Evolutionary conservation across 1,140 invertebrate genomes (phyloP), one percentile per base, ranked within the genome.

Genomic region (Manduca sexta): DNA sequence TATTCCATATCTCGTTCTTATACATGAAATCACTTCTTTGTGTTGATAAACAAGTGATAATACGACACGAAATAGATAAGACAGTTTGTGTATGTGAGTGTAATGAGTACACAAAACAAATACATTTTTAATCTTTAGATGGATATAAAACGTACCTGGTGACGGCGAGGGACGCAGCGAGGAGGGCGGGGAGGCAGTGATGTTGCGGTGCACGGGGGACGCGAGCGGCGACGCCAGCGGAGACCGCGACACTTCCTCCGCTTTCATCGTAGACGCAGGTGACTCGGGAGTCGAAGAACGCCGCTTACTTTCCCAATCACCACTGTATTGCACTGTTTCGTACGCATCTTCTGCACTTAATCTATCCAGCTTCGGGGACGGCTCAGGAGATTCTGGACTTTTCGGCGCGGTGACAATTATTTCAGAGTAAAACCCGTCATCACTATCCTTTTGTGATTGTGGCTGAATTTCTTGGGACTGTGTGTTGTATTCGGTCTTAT

Each of bases 191-290:
- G 61, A 86, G 63, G 46, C 74, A 34, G 50, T 79, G 26, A 58
- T 53, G 55, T 40, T 71, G 56, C 56, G 84, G 59, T 64, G 88
- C 59, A 60, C 82, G 10, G 87, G 87, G 12, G 87, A 85, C 2
- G 86, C 86, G 29, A 88, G 75, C 12, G 88, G 86, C 10, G 88
- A 87, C 21, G 82, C 69, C 13, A 89, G 80, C n/a, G 88, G 87
- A 37, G 88, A 87, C 7, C 75, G 86, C 63, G 48, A 72, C 59
- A 59, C 77, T 66, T 65, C 88, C 51, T 55, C 81, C 64, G 43
- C 74, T 64, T 52, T 76, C 14, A 47, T 52, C n/a, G 56, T 67
- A 47, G 54, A 65, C 15, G 69, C 64, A 10, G 72, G 64, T 15
- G 74, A 74, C 40, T 81, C 76, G 1, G 75, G 77, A 34, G 80